Conservation (phyloP, 2,888 invertebrate species). For the Strigamia crassipes region DNA sequence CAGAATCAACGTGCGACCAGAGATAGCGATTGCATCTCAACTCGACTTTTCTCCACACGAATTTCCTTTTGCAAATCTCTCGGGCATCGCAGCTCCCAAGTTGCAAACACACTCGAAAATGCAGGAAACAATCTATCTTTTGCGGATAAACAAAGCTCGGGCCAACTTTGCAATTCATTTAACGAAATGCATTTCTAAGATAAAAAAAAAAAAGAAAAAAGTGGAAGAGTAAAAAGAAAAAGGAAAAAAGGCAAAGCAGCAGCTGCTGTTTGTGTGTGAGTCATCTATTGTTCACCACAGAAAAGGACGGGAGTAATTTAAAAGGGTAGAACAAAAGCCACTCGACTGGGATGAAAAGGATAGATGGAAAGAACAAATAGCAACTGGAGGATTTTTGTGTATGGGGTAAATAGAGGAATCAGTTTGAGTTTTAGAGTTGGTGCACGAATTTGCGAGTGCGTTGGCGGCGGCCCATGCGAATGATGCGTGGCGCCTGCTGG, state of each 20-base stretch:
- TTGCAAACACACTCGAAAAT: neutral
- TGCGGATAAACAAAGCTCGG: slow-evolving; percentile 16
- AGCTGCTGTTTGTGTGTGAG: slow-evolving; percentile 11
- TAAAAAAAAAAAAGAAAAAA: slow-evolving; percentile 1
- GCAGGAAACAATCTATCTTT: slow-evolving; percentile 21
- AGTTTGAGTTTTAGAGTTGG: slow-evolving; percentile 9
- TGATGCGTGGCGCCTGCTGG: slow-evolving; percentile 11
- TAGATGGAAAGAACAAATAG: slow-evolving; percentile 21
- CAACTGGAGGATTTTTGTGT: slow-evolving; percentile 1
- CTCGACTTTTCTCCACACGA: slow-evolving; percentile 15
- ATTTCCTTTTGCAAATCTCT: slow-evolving; percentile 21
- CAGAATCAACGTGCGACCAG: neutral
- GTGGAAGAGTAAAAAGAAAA: neutral
- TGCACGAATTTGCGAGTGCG: too few relatives aligned
- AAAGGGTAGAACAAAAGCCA: slow-evolving; percentile 16
- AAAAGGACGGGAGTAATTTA: slow-evolving; percentile 16
- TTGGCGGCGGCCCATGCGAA: neutral
- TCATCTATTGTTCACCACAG: slow-evolving; percentile 11
- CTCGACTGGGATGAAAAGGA: neutral
- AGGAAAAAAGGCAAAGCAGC: slow-evolving; percentile 2
- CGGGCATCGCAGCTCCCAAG: neutral
- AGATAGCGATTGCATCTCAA: slow-evolving; percentile 15
- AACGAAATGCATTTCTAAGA: slow-evolving; percentile 8
- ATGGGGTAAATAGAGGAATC: neutral
- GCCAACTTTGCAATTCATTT: slow-evolving; percentile 21